Percentiles rank a stretch among this genome's conserved stretches.
phyloP scores from a whole-genome alignment of 2,113 vertebrate genomes.

The Labeo rohita region DNA sequence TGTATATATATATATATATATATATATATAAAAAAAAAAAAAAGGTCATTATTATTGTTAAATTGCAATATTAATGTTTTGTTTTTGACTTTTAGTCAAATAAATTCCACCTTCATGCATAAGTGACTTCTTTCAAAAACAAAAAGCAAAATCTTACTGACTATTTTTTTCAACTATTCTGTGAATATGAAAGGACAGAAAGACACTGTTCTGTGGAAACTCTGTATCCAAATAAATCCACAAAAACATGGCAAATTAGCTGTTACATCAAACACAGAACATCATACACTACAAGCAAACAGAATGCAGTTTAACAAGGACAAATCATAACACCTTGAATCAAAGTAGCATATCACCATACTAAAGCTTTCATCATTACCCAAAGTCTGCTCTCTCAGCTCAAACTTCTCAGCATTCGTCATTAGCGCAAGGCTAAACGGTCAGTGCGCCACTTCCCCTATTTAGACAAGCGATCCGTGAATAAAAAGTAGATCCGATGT shows the following conservation, averaged over 20 bases:
- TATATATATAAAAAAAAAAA: too few relatives aligned
- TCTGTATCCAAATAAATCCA: neutral
- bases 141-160: neutral
- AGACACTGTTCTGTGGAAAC: neutral
- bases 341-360: slow-evolving; percentile 1
- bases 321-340: slow-evolving; percentile 11
- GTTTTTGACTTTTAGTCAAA: neutral
- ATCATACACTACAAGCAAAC: neutral
- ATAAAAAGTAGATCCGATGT: slow-evolving; percentile 49
- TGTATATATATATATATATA: too few relatives aligned
- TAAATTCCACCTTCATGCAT: neutral
- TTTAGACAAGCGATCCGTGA: slow-evolving; percentile 55
- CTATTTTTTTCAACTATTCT: neutral
- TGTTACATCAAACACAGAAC: neutral
- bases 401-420: slow-evolving; percentile 27
- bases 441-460: slow-evolving; percentile 41
- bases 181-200: neutral
- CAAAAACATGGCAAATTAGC: neutral
- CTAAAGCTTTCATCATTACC: slow-evolving; percentile 15
- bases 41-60: too few relatives aligned
- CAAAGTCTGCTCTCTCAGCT: slow-evolving; percentile 27
- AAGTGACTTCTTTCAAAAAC: neutral
- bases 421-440: slow-evolving; percentile 39
- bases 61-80: neutral
- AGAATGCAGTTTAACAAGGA: slow-evolving; percentile 14